A percentile compares a stretch with the other conserved stretches of the same genome.
Evolutionary conservation across 2,888 invertebrate genomes (phyloP).

Genomic region (Drosophila pseudotakahashii): DNA sequence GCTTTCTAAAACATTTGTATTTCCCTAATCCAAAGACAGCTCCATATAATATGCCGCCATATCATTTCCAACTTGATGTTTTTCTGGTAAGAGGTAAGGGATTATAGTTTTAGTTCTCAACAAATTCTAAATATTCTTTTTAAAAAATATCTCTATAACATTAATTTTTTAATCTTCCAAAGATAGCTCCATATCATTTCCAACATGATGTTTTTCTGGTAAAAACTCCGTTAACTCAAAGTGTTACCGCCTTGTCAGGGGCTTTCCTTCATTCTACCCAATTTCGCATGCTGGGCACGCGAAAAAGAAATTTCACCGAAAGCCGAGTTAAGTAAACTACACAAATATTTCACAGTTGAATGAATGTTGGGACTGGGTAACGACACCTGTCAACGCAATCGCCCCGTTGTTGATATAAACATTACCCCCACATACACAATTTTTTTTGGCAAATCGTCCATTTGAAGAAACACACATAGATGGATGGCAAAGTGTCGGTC

Average conservation of each 20-base stretch:
- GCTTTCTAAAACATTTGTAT: too few species aligned
- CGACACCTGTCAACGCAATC: slow-evolving; percentile 58
- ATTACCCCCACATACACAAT: not conserved
- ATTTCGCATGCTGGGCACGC: slow-evolving; percentile 74
- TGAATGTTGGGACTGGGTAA: slow-evolving; percentile 31
- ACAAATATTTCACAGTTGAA: slow-evolving; percentile 49
- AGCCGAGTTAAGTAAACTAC: slow-evolving; percentile 19
- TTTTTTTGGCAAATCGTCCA: slow-evolving; percentile 63
- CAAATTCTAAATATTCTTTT: too few species aligned
- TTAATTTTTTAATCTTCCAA: not conserved
- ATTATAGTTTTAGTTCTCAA: too few species aligned
- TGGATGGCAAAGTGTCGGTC: slow-evolving; percentile 1
- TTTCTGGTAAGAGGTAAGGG: slow-evolving; percentile 32
- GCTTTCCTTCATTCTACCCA: slow-evolving; percentile 63
- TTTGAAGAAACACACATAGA: slow-evolving; percentile 38
- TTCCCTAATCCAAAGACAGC: not conserved
- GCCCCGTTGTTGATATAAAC: slow-evolving; percentile 22
- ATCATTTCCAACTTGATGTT: not conserved
- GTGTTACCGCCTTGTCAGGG: slow-evolving; percentile 62
- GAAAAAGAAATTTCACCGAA: slow-evolving; percentile 67
- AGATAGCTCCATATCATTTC: not conserved
- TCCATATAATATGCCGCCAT: too few species aligned
- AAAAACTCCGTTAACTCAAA: slow-evolving; percentile 58
- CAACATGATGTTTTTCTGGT: slow-evolving; percentile 32
- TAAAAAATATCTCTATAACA: too few species aligned